Evolutionary conservation across 2,113 vertebrate species (phyloP).

Genomic region (Menura novaehollandiae): DNA sequence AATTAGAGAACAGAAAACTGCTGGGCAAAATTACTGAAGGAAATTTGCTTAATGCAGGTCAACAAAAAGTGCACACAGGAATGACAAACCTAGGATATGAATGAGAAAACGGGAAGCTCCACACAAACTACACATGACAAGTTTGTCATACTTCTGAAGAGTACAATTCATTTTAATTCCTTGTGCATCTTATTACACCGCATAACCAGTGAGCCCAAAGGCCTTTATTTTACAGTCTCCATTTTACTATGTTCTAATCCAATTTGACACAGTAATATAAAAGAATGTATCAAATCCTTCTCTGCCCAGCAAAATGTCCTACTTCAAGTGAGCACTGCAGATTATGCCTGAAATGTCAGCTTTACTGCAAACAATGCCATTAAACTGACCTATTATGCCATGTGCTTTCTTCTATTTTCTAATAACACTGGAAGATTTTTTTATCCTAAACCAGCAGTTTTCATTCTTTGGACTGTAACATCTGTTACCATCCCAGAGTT

Average conservation of each 20-base stretch:
- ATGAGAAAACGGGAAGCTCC: not conserved
- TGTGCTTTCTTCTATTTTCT: not conserved
- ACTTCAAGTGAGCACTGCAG: not conserved
- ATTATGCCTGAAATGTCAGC: not conserved
- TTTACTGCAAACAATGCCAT: not conserved
- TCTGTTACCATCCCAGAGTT: not conserved
- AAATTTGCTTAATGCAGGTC: not conserved
- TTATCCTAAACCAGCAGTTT: not conserved
- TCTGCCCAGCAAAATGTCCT: slow-evolving; percentile 1
- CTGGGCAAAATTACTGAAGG: not conserved
- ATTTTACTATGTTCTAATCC: slow-evolving; percentile 17
- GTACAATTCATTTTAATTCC: not conserved
- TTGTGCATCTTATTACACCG: not conserved
- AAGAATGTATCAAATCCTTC: not conserved
- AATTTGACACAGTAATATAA: not conserved
- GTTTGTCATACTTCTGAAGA: not conserved
- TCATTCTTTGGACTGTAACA: not conserved
- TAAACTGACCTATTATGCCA: not conserved
- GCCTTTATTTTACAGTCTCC: not conserved
- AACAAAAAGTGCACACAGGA: not conserved
- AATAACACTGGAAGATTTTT: not conserved
- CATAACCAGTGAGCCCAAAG: not conserved
- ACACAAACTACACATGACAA: not conserved
- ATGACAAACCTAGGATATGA: not conserved
- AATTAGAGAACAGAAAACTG: not conserved